Evolutionary conservation across 2,888 invertebrate genomes (phyloP).

Genomic region (Adela reaumurella): DNA sequence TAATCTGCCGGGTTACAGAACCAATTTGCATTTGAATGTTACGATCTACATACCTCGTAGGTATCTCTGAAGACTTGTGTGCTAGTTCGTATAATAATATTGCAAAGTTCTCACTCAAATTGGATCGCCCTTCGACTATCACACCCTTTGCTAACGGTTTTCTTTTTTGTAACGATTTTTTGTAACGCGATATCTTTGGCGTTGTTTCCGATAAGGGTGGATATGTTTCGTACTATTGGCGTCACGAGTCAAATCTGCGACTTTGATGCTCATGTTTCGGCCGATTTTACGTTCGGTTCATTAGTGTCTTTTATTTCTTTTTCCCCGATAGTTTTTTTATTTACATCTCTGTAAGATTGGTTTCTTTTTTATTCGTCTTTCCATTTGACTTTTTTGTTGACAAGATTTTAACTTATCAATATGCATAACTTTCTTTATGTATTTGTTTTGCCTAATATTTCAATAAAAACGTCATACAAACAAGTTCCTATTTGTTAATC

Average conservation of each 20-base stretch:
- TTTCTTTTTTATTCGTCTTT: too few relatives aligned
- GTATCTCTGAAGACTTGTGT: background rate
- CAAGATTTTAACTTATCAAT: too few relatives aligned
- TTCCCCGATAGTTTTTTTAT: too few relatives aligned
- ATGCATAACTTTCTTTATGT: too few relatives aligned
- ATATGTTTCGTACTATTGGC: slow-evolving; percentile 29
- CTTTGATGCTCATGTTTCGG: background rate
- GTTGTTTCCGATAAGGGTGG: slow-evolving; percentile 47
- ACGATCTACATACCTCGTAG: background rate
- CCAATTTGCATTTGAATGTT: background rate
- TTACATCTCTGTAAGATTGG: too few relatives aligned
- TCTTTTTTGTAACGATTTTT: slow-evolving; percentile 51
- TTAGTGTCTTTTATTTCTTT: too few relatives aligned
- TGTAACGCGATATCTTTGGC: slow-evolving; percentile 45
- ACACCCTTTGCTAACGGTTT: slow-evolving; percentile 53
- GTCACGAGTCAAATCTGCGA: background rate
- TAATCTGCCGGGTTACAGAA: background rate
- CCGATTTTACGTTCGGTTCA: background rate
- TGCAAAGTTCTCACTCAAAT: slow-evolving; percentile 34
- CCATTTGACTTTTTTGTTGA: too few relatives aligned
- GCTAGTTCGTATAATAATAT: background rate
- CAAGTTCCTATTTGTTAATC: too few relatives aligned
- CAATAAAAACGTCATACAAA: too few relatives aligned
- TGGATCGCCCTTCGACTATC: slow-evolving; percentile 48
- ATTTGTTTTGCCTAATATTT: too few relatives aligned